Evolutionary conservation across 2,888 invertebrate species (phyloP), one percentile per base, ranked within the genome.

Genomic region (Drosophila fulvimacula): DNA sequence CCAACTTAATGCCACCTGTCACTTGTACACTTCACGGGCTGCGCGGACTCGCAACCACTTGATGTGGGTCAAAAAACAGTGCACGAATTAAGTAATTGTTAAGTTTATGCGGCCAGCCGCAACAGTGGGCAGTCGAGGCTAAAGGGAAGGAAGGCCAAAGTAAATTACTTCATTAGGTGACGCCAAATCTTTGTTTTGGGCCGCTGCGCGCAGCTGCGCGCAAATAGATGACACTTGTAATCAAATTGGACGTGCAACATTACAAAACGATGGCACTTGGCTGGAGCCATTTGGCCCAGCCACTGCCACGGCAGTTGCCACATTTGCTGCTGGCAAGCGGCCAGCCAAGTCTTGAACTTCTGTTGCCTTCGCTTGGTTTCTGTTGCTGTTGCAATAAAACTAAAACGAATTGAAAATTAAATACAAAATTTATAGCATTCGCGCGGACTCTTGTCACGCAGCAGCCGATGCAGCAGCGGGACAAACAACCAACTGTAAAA

Each of bases 341-440:
- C 75, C 75, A 77, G 74, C 48, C 56, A 73, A 61, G 64, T 62
- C 74, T 76, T 76, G 70, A 79, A 79, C 79, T 76, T 71, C 63
- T 65, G 78, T 71, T 82, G 49, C 27, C 41, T 49, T 39, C 53
- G 32, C 53, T 42, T 52, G 69, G 49, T 44, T 63, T 63, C 58
- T 39, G 63, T 55, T 51, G 63, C 52, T 51, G 49, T 21, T 34
- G 71, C 74, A 82, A 88, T 85, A 85, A 88, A 82, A 82, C 81
- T 84, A 83, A 83, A 87, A 85, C 88, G 82, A 85, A 82, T 88
- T 85, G 76, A 82, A 90, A 90, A 86, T 83, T 89, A 88, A 89
- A 89, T 85, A 82, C 79, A 73, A 81, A 88, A 81, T 80, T 82
- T 86, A 87, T 81, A 74, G 82, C 72, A 69, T 88, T 83, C 86